These are phyloP conservation scores for Lepisosteus osseus DNA, from an alignment of 2,113 vertebrate genomes.

Conservation along the genomic window DNA sequence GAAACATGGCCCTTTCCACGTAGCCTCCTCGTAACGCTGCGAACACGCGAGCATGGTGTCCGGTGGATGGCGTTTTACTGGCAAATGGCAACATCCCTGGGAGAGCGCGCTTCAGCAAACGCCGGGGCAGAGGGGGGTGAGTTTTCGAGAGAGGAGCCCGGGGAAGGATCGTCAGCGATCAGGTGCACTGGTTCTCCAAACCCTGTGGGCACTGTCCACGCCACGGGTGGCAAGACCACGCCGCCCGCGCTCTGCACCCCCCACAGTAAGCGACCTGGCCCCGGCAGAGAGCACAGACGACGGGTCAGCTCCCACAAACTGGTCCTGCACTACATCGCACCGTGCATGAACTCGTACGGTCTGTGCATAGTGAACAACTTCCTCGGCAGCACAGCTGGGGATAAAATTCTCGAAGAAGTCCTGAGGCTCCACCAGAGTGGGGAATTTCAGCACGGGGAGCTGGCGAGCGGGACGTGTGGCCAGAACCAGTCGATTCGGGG, in stretches of 20 bases:
- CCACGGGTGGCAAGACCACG: neutral
- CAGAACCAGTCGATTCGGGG: constrained; percentile 49
- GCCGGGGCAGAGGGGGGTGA: neutral
- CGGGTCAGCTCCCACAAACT: constrained; percentile 37
- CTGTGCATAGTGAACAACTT: constrained; percentile 54
- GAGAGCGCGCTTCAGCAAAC: constrained; percentile 5
- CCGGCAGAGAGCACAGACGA: constrained; percentile 36
- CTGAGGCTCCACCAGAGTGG: constrained; percentile 39
- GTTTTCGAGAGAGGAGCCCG: neutral
- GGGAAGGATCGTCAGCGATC: neutral
- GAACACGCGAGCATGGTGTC: constrained; percentile 13
- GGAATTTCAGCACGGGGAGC: constrained; percentile 47
- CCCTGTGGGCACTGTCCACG: too few species aligned
- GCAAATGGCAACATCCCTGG: constrained; percentile 27
- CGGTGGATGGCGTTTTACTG: neutral
- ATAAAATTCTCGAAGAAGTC: constrained; percentile 53
- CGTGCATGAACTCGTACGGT: constrained; percentile 54
- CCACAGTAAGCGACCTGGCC: constrained; percentile 26
- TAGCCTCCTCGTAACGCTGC: constrained; percentile 18
- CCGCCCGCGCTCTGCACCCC: constrained; percentile 28
- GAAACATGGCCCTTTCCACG: constrained; percentile 40
- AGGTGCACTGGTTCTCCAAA: neutral
- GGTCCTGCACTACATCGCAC: constrained; percentile 45
- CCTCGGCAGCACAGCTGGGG: constrained; percentile 47
- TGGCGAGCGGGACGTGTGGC: constrained; percentile 39